Evolutionary conservation across 2,888 invertebrate genomes (phyloP).

Genomic region (Pandemis corylana): DNA sequence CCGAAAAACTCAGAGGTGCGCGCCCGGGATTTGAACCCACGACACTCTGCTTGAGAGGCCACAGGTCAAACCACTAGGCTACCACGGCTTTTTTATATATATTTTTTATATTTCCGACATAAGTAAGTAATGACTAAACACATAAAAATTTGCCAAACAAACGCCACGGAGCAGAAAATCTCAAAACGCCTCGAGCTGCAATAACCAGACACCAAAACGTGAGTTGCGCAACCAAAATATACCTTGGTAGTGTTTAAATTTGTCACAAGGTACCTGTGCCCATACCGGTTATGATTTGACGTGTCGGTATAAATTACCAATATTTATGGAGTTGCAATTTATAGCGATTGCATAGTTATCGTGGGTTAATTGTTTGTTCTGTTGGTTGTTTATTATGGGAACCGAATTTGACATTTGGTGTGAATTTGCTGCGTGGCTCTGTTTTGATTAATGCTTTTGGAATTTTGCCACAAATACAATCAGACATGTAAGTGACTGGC

Average conservation of each 20-base stretch:
- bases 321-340: slow-evolving; percentile 64
- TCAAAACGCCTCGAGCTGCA: not conserved
- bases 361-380: slow-evolving; percentile 62
- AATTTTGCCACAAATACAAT: not conserved
- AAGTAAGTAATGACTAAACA: not conserved
- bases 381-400: slow-evolving; percentile 37
- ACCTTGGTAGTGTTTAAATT: slow-evolving; percentile 48
- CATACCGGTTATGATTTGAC: slow-evolving; percentile 55
- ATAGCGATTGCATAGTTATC: slow-evolving; percentile 66
- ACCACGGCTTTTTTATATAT: too few relatives aligned
- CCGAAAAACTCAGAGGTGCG: too few relatives aligned
- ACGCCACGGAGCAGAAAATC: slow-evolving; percentile 2
- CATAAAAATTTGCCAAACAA: not conserved
- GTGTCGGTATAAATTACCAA: slow-evolving; percentile 58
- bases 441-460: not conserved
- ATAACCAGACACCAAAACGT: slow-evolving; percentile 14
- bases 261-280: slow-evolving; percentile 49
- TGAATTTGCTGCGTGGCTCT: slow-evolving; percentile 4
- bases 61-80: too few relatives aligned
- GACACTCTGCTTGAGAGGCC: too few relatives aligned
- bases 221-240: slow-evolving; percentile 25
- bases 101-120: not conserved
- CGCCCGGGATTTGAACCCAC: too few relatives aligned
- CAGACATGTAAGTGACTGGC: too few relatives aligned
- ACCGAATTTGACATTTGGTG: slow-evolving; percentile 35